Conservation (phyloP, 2,888 invertebrate genomes). For the Lochmaea crataegi region DNA sequence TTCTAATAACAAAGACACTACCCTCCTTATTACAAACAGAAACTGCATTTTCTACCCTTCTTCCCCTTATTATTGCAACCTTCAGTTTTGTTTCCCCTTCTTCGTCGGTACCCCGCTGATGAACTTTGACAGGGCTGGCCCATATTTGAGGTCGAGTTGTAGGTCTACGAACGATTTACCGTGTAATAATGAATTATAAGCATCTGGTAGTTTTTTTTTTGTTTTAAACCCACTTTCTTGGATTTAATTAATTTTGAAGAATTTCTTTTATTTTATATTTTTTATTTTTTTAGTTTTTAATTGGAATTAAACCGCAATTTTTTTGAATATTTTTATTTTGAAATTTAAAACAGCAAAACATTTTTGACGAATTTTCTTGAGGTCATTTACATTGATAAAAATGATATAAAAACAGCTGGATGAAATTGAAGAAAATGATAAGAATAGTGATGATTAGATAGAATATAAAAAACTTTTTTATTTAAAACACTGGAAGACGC, state of each 20-base stretch:
- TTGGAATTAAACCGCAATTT: too few relatives aligned
- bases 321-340: too few relatives aligned
- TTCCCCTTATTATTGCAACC: constrained; percentile 53
- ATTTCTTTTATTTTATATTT: neutral
- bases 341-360: too few relatives aligned
- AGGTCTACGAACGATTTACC: constrained; percentile 1
- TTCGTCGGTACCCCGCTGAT: constrained; percentile 43
- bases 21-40: constrained; percentile 60
- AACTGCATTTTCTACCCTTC: constrained; percentile 54
- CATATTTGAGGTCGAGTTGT: constrained; percentile 12
- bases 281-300: too few relatives aligned
- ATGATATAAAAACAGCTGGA: too few relatives aligned
- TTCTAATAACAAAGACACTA: constrained; percentile 62
- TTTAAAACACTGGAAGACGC: too few relatives aligned
- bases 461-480: too few relatives aligned
- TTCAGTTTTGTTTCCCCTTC: constrained; percentile 53
- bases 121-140: constrained; percentile 40
- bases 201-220: constrained; percentile 1
- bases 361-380: too few relatives aligned
- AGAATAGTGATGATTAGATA: too few relatives aligned
- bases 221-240: neutral
- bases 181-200: constrained; percentile 7
- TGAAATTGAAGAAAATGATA: too few relatives aligned
- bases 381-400: too few relatives aligned
- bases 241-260: neutral